Percentiles rank a stretch among this genome's conserved stretches.
phyloP scores from a whole-genome alignment of 2,888 invertebrate genomes.

The Leptura quadrifasciata region DNA sequence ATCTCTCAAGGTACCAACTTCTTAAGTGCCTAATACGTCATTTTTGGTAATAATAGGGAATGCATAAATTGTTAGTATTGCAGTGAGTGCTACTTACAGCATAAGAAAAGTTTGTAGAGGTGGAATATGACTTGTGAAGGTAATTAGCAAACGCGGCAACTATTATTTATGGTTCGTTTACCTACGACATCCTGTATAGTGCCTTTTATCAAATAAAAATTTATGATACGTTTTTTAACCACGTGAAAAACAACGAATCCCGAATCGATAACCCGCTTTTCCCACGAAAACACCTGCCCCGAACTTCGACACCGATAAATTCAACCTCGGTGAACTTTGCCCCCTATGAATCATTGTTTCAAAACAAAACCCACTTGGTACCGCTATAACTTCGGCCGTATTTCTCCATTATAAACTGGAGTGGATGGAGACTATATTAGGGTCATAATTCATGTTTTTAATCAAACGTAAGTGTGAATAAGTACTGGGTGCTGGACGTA shows the following conservation, averaged over 20 bases:
- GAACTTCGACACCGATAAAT: constrained; percentile 27
- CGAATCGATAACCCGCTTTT: constrained; percentile 3
- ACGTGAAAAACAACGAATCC: neutral
- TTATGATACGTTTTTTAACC: too few species aligned
- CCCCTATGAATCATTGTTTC: constrained; percentile 45
- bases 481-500: constrained; percentile 49
- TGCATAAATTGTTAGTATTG: too few species aligned
- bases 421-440: constrained; percentile 52
- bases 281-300: constrained; percentile 32
- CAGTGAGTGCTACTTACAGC: too few species aligned
- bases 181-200: too few species aligned
- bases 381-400: constrained; percentile 45
- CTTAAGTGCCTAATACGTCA: too few species aligned
- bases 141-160: too few species aligned
- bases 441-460: constrained; percentile 60
- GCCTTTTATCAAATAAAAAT: too few species aligned
- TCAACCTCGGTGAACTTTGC: constrained; percentile 41
- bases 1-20: too few species aligned
- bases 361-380: constrained; percentile 21
- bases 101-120: too few species aligned
- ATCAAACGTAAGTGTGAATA: constrained; percentile 60
- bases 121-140: too few species aligned
- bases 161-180: too few species aligned
- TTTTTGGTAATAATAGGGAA: too few species aligned
- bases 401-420: constrained; percentile 53